Evolutionary conservation across 2,113 vertebrate genomes (phyloP), one percentile per base, ranked within the genome.

Genomic region (Grallaria varia): DNA sequence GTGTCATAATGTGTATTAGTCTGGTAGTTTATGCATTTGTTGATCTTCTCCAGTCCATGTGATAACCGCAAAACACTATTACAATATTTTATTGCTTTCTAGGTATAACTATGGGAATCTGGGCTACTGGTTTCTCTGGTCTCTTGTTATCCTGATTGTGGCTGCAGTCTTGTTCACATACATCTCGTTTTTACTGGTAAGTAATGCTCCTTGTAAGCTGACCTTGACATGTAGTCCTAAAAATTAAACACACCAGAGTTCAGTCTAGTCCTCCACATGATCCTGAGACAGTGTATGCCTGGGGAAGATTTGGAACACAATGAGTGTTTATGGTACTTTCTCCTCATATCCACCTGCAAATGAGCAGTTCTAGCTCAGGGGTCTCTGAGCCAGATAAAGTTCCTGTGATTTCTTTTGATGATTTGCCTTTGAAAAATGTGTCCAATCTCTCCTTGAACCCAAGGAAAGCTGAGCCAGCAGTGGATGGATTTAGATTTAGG

Each of bases 101-200:
- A 99, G 98, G 98, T 98, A 98, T 93, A 98, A 97, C 62, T 99
- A 98, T 82, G 97, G 96, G 72, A 98, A 96, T 23, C 78, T 98
- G 64, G 98, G 98, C 3, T 98, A 98, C 89, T 99, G 99, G 99
- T 98, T 99, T 74, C 98, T 98, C 37, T 99, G 99, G 99, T 99
- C 98, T 66, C 84, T 98, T 83, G 95, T 99, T 44, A 95, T 99
- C 85, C 96, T 99, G 84, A 96, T 97, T 8, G 56, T 98, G 39
- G 97, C 98, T 42, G 97, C 97, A 2, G 49, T 97, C 45, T 89
- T 98, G 63, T 98, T 99, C 37, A 81, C 96, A 4, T 99, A 99
- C 95, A 96, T 98, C 59, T 95, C 98, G 0, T 73, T 98, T 6
- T 94, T 99, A 16, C 13, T 99, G 98, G 98, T 99, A 96, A 98